These are phyloP conservation scores for Mayetiola destructor DNA, from an alignment of 2,888 invertebrate genomes.

Conservation along the genomic window DNA sequence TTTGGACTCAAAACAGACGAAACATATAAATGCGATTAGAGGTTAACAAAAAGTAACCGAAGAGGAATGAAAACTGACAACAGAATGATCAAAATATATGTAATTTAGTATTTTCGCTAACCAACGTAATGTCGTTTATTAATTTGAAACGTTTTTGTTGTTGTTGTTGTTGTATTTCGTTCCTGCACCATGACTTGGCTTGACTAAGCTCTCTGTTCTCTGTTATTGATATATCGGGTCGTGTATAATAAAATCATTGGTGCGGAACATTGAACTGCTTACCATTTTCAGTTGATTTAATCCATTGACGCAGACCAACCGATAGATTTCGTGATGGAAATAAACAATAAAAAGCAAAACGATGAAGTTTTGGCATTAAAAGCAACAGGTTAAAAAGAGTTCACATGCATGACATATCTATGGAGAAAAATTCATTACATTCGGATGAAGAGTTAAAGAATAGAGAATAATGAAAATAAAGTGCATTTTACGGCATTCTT, in stretches of 20 bases:
- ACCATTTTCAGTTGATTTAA: no score
- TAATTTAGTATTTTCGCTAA: not conserved
- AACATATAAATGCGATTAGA: no score
- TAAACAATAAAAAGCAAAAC: not conserved
- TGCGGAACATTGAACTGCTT: not conserved
- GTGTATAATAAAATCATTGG: no score
- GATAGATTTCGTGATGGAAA: not conserved
- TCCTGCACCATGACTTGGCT: no score
- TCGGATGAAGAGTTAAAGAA: constrained; percentile 1
- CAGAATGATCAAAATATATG: not conserved
- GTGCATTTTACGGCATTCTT: no score
- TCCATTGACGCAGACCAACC: not conserved
- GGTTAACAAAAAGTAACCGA: no score
- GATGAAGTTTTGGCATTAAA: not conserved
- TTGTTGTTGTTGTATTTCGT: not conserved
- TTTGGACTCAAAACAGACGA: no score
- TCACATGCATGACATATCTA: constrained; percentile 10
- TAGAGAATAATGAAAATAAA: no score
- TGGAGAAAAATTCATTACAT: no score
- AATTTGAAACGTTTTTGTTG: not conserved
- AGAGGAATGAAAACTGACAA: no score
- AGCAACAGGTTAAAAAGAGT: constrained; percentile 9
- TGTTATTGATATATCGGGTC: no score
- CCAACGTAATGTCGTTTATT: not conserved
- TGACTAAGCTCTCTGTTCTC: no score